These are phyloP conservation scores for Agonum fuliginosum DNA, from an alignment of 2,888 invertebrate species.

Conservation along the genomic window DNA sequence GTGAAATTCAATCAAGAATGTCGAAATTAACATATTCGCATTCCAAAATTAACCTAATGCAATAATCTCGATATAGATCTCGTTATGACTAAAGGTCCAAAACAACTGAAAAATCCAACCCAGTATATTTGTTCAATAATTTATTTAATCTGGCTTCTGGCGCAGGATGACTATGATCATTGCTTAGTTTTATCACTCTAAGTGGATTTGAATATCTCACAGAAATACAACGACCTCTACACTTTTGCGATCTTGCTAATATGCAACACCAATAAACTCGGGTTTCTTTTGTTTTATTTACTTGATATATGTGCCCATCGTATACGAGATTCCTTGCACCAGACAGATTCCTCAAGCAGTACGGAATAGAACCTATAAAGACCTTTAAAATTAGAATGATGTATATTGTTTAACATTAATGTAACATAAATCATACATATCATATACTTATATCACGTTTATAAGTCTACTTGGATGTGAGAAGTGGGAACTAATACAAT, in stretches of 20 bases:
- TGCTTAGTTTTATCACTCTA: not conserved
- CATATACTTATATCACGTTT: too few relatives aligned
- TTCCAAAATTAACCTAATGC: too few relatives aligned
- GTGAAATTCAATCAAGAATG: too few relatives aligned
- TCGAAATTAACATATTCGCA: too few relatives aligned
- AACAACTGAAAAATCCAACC: too few relatives aligned
- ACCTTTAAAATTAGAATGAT: not conserved
- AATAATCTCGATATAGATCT: too few relatives aligned
- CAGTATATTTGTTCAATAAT: not conserved
- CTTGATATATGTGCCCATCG: not conserved
- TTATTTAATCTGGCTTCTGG: not conserved
- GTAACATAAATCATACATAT: not conserved
- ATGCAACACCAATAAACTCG: not conserved
- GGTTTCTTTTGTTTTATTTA: not conserved
- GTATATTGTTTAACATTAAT: not conserved
- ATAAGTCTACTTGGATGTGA: too few relatives aligned
- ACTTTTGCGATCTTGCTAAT: too few relatives aligned
- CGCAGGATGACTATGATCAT: not conserved
- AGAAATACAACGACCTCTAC: too few relatives aligned
- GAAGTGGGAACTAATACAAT: too few relatives aligned
- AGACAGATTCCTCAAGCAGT: not conserved
- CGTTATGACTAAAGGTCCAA: too few relatives aligned
- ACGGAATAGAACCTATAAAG: not conserved
- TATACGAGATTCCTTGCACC: not conserved
- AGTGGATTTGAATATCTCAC: too few relatives aligned